These are phyloP conservation scores for Andrena marginata DNA, from an alignment of 2,888 invertebrate species.

Conservation along the genomic window DNA sequence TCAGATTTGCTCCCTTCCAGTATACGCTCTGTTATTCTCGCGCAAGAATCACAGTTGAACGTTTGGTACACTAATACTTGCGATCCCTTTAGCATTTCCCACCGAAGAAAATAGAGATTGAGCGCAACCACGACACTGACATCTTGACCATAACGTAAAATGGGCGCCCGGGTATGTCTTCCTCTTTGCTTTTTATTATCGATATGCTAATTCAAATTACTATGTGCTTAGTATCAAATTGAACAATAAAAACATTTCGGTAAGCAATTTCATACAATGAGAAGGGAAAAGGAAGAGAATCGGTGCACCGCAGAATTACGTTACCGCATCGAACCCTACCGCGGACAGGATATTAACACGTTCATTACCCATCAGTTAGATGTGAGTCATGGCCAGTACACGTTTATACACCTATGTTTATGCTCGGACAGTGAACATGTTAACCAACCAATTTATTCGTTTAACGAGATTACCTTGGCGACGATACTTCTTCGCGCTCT, in stretches of 20 bases:
- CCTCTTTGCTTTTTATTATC: background rate
- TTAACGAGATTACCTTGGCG: slow-evolving; percentile 30
- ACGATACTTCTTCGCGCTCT: background rate
- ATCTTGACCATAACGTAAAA: background rate
- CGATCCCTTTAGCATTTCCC: slow-evolving; percentile 9
- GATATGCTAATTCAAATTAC: background rate
- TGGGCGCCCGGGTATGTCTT: too few species aligned
- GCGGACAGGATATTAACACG: background rate
- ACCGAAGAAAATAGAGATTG: slow-evolving; percentile 10
- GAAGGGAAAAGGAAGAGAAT: background rate
- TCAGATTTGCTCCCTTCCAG: slow-evolving; percentile 45
- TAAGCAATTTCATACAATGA: background rate
- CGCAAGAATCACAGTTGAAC: slow-evolving; percentile 77
- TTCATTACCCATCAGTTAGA: too few species aligned
- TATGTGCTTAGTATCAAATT: background rate
- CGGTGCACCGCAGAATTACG: background rate
- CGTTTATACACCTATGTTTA: too few species aligned
- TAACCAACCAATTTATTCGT: slow-evolving; percentile 20
- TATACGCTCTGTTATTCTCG: slow-evolving; percentile 39
- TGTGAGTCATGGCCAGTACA: too few species aligned
- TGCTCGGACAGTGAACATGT: background rate
- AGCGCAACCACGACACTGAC: background rate
- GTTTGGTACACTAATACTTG: slow-evolving; percentile 53
- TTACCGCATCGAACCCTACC: slow-evolving; percentile 8
- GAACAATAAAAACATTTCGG: background rate